A percentile compares a stretch with the other conserved stretches of the same genome.
Conservation (phyloP, 2,113 vertebrate species). For the Pseudorasbora parva region DNA sequence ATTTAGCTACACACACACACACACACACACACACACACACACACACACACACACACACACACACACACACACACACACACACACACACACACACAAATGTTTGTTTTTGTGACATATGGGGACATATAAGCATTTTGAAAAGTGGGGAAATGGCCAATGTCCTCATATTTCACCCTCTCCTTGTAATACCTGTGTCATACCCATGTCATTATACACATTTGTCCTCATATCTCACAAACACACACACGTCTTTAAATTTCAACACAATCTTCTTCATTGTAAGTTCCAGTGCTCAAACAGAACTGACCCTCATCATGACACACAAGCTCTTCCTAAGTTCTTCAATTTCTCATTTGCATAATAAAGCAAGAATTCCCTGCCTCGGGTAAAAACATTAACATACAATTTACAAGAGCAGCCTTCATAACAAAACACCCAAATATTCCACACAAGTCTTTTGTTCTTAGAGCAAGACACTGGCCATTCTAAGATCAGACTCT, state of each 20-base stretch:
- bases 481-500: constrained; percentile 37
- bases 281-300: background rate
- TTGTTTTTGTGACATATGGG: no score
- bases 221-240: no score
- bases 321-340: background rate
- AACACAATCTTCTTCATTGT: background rate
- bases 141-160: no score
- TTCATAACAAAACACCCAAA: background rate
- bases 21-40: no score
- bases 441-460: background rate
- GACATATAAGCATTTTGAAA: no score
- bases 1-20: no score
- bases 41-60: no score
- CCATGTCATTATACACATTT: no score
- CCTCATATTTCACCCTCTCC: no score
- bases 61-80: no score
- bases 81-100: no score
- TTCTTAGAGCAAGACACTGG: constrained; percentile 15
- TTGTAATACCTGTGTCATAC: no score
- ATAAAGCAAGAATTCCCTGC: background rate
- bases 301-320: background rate
- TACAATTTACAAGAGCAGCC: background rate
- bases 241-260: background rate
- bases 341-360: constrained; percentile 7
- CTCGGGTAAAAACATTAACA: constrained; percentile 3